Evolutionary conservation across 2,113 vertebrate genomes (phyloP).

Genomic region (Amblyopsis rosae): DNA sequence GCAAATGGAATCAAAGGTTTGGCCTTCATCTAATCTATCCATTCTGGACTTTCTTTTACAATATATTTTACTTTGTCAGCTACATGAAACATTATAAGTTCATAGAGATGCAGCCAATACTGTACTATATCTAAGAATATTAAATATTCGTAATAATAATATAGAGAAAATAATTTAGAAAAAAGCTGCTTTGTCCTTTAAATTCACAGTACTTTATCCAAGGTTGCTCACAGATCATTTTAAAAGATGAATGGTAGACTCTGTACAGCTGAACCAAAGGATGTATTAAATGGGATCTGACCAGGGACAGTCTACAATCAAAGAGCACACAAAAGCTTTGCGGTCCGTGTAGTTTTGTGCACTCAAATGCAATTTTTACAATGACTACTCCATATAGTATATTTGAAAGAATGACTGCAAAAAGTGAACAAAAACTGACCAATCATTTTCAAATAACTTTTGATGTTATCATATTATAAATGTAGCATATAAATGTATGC

Average conservation of each 20-base stretch:
- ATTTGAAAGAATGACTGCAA: neutral
- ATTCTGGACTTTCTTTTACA: neutral
- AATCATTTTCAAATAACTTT: neutral
- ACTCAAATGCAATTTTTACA: too few relatives aligned
- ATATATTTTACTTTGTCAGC: constrained; percentile 7
- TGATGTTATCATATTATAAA: neutral
- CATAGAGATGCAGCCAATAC: constrained; percentile 27
- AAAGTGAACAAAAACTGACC: neutral
- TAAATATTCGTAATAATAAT: constrained; percentile 20
- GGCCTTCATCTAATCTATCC: neutral
- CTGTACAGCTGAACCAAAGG: constrained; percentile 36
- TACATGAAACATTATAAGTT: constrained; percentile 23
- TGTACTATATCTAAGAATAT: constrained; percentile 23
- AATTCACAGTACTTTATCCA: constrained; percentile 48
- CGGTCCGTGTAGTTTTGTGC: too few relatives aligned
- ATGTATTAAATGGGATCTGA: constrained; percentile 29
- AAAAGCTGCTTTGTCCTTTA: constrained; percentile 59
- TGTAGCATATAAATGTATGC: too few relatives aligned
- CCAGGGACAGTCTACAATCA: constrained; percentile 25
- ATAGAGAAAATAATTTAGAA: constrained; percentile 24
- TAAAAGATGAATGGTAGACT: constrained; percentile 41
- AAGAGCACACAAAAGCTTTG: neutral
- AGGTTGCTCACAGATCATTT: constrained; percentile 42
- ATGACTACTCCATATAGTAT: too few relatives aligned
- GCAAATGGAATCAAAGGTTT: constrained; percentile 29